Base-by-base conservation (phyloP, 2,113 vertebrate genomes). In the Sapajus apella region DNA sequence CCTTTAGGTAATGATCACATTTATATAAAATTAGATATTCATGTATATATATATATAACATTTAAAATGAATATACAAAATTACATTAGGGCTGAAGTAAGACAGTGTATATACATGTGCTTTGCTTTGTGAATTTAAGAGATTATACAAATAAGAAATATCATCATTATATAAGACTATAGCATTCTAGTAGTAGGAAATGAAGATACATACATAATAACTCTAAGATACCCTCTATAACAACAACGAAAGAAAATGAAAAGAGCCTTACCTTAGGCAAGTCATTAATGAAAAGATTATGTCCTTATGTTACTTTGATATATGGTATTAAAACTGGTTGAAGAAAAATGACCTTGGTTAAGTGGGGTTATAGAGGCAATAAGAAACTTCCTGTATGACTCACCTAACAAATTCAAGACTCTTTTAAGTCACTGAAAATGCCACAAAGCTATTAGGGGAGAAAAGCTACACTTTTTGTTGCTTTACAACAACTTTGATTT, bases 51-150 rank as follows among this genome's bases (percentile, higher is more conserved):
- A 32, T 11, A 35, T 5, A 32, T 32, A 16, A 30, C 12, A 82
- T 68, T 56, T n/a, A 6, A 90, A 75, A 82, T 76, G 87, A 80
- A 70, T 77, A 23, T 23, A 76, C n/a, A 72, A 95, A 97, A 92
- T 32, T 87, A 47, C 52, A 72, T 58, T 81, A 76, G 40, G 37
- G 27, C 23, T 76, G 4, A 93, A 81, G 52, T 76, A 17, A 90
- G 37, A 90, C 76, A n/a, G 52, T 30, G 21, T 55, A 84, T 80
- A 6, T 75, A 21, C 40, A 93, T 76, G 18, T 64, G 8, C 7
- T 86, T 95, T 56, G 25, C 20, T 84, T 52, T 68, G 47, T 88
- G 35, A 93, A 91, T n/a, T 81, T 21, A 79, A 97, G 85, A 85
- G 32, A 50, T 50, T 37, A 94, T 50, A 88, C 25, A 87, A 95